Evolutionary conservation across 2,113 vertebrate species (phyloP), one percentile per base, ranked within the genome.

Genomic region (Cynopterus brachyotis): DNA sequence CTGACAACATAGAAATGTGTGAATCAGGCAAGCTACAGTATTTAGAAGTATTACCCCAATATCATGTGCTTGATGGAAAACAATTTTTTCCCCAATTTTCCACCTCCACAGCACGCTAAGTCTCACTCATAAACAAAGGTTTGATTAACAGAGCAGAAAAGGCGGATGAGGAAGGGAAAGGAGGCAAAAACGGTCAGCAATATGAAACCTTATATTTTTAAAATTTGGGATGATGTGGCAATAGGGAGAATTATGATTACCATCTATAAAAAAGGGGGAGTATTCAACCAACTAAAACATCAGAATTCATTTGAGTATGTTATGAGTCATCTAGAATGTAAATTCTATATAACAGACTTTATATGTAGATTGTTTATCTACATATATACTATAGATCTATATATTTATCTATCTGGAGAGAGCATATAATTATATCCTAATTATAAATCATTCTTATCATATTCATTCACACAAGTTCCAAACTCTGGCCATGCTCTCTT

Each of bases 361-460:
- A n/a, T 26, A 67, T n/a, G 26, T n/a, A 84, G 19, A 83, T 64
- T 28, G 20, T 1, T 57, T 16, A 73, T 30, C 32, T 20, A 30
- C 20, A 70, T 20, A 53, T 60, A 66, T 45, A 75, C 79, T 53
- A 37, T 32, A 32, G 11, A 37, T 57, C 80, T 55, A 20, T 26
- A 13, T 66, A 78, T n/a, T 12, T 55, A 70, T 59, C 37, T 79
- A 60, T 60, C 40, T 47, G 50, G 13, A 87, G 12, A 70, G n/a
- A 69, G 19, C 9, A 60, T 67, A 67, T 35, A 89, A 72, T 69
- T 86, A 92, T 26, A 32, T 4, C 24, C 26, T 87, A 47, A 82
- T 83, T 95, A 79, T 4, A 75, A 76, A 64, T 89, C 81, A 82
- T 67, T 88, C 42, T 96, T 94, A 85, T 5, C 30, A 84, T 88